Evolutionary conservation across 2,797 vertebrate species (phyloP).

Genomic region (Tamandua tetradactyla): DNA sequence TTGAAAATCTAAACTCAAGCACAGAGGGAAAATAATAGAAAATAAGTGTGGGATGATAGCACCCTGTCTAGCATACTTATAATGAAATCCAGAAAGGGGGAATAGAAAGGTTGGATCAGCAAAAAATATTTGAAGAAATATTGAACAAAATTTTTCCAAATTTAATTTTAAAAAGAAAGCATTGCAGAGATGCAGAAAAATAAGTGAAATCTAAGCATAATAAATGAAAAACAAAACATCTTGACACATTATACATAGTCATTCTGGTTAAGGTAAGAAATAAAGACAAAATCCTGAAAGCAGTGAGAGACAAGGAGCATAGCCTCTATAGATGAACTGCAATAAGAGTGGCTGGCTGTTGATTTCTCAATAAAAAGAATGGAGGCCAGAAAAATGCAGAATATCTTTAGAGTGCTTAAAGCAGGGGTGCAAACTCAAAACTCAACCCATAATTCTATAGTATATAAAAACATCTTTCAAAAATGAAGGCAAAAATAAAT

Average conservation of each 20-base stretch:
- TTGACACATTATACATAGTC: neutral
- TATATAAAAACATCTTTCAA: neutral
- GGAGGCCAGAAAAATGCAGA: neutral
- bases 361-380: neutral
- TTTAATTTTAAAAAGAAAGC: neutral
- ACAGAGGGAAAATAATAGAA: neutral
- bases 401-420: neutral
- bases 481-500: neutral
- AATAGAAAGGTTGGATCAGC: neutral
- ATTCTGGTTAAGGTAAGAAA: neutral
- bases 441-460: neutral
- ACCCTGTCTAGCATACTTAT: neutral
- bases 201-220: neutral
- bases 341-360: neutral
- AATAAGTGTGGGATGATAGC: neutral
- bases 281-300: neutral
- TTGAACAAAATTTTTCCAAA: no score
- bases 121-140: neutral
- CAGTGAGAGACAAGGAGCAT: neutral
- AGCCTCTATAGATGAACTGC: neutral
- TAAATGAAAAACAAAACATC: neutral
- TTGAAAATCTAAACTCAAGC: neutral
- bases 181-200: neutral
- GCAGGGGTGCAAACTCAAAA: neutral
- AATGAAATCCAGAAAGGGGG: neutral